These are phyloP conservation scores for Nyctibius grandis DNA, from an alignment of 2,797 vertebrate genomes.

Conservation along the genomic window DNA sequence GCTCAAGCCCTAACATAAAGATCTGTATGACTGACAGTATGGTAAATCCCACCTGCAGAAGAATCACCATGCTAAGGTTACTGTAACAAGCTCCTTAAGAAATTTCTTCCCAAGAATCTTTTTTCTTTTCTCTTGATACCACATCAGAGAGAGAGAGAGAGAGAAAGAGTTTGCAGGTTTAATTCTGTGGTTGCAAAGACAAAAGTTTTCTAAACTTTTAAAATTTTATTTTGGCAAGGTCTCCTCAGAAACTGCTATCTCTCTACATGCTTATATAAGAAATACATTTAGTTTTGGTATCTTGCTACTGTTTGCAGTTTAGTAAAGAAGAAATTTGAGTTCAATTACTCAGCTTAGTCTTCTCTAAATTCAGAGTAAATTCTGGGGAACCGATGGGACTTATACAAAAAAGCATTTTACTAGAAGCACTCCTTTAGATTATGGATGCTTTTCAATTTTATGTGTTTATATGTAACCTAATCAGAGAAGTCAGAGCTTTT, in stretches of 20 bases:
- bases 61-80: not conserved
- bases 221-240: not conserved
- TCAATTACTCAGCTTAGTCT: not conserved
- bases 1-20: not conserved
- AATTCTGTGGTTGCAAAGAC: not conserved
- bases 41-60: not conserved
- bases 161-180: not conserved
- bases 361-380: not conserved
- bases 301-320: not conserved
- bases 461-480: not conserved
- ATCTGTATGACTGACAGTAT: not conserved
- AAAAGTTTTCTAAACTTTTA: not conserved
- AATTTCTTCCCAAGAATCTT: not conserved
- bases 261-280: not conserved
- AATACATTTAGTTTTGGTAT: not conserved
- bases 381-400: not conserved
- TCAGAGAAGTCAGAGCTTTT: not conserved
- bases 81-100: not conserved
- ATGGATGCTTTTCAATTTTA: not conserved
- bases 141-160: not conserved
- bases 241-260: not conserved
- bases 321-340: not conserved
- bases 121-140: not conserved
- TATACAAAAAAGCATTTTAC: not conserved
- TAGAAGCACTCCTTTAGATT: not conserved